These are phyloP conservation scores for Acronicta alni DNA, from an alignment of 2,888 invertebrate genomes.

Conservation along the genomic window DNA sequence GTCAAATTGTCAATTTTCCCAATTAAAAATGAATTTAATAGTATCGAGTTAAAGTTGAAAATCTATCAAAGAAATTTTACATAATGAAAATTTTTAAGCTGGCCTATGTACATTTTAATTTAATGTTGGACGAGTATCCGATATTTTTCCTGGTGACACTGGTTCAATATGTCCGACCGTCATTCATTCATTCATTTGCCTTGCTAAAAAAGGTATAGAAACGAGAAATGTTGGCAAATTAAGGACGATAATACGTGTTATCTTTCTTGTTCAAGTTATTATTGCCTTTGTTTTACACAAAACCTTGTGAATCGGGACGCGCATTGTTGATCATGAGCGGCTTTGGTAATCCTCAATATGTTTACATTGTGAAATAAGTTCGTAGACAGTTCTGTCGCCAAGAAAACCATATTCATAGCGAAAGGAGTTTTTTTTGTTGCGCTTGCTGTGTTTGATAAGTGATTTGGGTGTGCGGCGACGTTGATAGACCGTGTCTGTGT, in stretches of 20 bases:
- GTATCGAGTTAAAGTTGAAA: no score
- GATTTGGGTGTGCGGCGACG: conserved; percentile 61
- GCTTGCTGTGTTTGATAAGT: conserved; percentile 69
- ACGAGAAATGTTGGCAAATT: conserved; percentile 87
- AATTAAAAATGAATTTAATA: no score
- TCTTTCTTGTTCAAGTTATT: conserved; percentile 69
- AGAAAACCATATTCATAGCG: conserved; percentile 75
- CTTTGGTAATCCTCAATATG: conserved; percentile 73
- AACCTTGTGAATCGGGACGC: conserved; percentile 57
- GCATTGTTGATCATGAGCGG: conserved; percentile 58
- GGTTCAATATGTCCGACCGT: conserved; percentile 70
- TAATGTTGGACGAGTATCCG: conserved; percentile 27
- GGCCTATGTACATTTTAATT: no score
- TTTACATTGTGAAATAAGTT: conserved; percentile 83
- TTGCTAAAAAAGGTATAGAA: conserved; percentile 82
- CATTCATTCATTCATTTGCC: conserved; percentile 79
- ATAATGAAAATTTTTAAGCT: no score
- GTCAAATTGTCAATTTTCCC: no score
- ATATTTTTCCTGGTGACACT: conserved; percentile 50
- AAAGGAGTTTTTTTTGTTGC: conserved; percentile 77
- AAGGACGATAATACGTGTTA: conserved; percentile 81
- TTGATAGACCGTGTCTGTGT: conserved; percentile 74
- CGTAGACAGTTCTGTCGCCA: conserved; percentile 67
- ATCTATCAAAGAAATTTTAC: no score
- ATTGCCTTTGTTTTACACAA: conserved; percentile 57